Percentiles rank a stretch among this genome's conserved stretches.
phyloP scores from a whole-genome alignment of 1,140 invertebrate genomes.

The Cyclina sinensis region DNA sequence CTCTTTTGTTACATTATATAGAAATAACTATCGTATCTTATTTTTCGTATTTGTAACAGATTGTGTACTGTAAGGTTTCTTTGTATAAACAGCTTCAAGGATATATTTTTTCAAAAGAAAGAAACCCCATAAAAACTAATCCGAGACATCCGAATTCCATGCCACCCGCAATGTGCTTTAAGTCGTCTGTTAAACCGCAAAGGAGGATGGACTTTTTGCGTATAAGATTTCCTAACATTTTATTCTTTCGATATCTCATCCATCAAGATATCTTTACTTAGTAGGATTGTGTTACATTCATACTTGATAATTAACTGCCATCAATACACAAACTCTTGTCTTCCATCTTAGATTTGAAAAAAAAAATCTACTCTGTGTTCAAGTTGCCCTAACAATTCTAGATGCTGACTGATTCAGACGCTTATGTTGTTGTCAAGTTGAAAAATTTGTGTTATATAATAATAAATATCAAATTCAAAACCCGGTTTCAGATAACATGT shows the following conservation, averaged over 20 bases:
- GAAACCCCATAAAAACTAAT: background rate
- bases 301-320: slow-evolving; percentile 34
- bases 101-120: background rate
- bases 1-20: background rate
- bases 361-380: background rate
- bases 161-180: background rate
- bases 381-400: background rate
- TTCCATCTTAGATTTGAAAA: background rate
- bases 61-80: no score
- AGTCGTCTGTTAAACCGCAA: background rate
- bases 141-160: background rate
- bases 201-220: background rate
- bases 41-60: background rate
- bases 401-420: background rate
- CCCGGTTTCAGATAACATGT: background rate
- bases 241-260: background rate
- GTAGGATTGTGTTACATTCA: background rate
- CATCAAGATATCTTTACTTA: background rate
- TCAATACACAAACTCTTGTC: background rate
- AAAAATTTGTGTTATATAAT: slow-evolving; percentile 30
- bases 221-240: background rate
- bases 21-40: background rate
- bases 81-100: background rate
- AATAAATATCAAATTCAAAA: background rate
- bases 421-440: background rate